phyloP scores from a whole-genome alignment of 2,888 invertebrate species.

The Erynnis tages region DNA sequence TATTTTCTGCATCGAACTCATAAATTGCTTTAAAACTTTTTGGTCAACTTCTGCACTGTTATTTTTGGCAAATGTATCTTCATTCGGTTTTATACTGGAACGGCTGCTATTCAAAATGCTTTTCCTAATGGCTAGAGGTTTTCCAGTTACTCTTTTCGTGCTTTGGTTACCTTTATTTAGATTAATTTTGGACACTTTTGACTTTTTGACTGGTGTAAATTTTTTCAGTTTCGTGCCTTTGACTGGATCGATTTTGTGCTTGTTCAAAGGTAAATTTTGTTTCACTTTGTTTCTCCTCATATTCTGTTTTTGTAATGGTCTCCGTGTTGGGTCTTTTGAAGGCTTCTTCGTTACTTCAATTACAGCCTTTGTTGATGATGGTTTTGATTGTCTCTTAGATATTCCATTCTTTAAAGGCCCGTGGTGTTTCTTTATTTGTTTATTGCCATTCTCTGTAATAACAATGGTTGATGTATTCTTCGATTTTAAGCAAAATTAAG shows the following conservation, averaged over 20 bases:
- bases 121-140: conserved; percentile 30
- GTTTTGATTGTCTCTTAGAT: conserved; percentile 30
- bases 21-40: conserved; percentile 44
- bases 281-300: conserved; percentile 12
- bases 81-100: conserved; percentile 29
- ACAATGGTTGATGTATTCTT: neutral
- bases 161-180: conserved; percentile 22
- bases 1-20: conserved; percentile 44
- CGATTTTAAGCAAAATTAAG: too few species aligned
- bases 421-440: conserved; percentile 31
- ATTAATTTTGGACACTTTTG: conserved; percentile 16
- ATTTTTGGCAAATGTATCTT: conserved; percentile 30
- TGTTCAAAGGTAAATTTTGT: neutral
- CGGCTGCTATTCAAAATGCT: conserved; percentile 35
- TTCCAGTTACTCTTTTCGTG: conserved; percentile 29
- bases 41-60: conserved; percentile 36
- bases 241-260: conserved; percentile 12
- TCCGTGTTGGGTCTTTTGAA: neutral
- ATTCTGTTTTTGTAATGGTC: conserved; percentile 20
- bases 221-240: conserved; percentile 26
- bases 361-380: conserved; percentile 14
- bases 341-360: conserved; percentile 25
- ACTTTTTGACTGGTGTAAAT: conserved; percentile 19
- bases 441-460: conserved; percentile 35
- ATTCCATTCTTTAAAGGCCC: conserved; percentile 25